Evolutionary conservation across 2,113 vertebrate species (phyloP).

Genomic region (Hyperopisus bebe): DNA sequence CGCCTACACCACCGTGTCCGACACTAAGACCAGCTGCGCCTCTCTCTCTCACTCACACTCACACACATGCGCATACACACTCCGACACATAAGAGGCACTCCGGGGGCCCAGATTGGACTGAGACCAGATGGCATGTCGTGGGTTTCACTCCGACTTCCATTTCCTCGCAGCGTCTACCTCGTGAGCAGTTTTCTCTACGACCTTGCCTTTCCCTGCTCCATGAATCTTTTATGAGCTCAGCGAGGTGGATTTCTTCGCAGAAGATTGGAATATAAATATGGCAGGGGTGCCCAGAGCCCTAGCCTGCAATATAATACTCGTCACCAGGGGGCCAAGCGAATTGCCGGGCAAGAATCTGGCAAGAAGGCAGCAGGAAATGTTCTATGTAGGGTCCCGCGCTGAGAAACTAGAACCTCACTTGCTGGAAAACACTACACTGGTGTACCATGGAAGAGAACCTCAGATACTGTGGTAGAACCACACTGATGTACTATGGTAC

Average conservation of each 20-base stretch:
- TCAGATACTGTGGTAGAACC: not conserved
- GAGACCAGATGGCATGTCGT: not conserved
- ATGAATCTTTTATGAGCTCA: conserved; percentile 72
- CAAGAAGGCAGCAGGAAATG: not conserved
- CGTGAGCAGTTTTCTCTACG: conserved; percentile 56
- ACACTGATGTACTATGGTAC: not conserved
- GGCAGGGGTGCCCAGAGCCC: conserved; percentile 53
- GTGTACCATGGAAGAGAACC: not conserved
- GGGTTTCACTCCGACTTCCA: conserved; percentile 30
- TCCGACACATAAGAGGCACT: not conserved
- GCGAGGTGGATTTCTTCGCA: conserved; percentile 61
- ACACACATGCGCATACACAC: not conserved
- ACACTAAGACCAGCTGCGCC: not conserved
- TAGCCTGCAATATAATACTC: conserved; percentile 52
- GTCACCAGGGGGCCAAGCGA: conserved; percentile 41
- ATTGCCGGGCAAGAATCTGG: not conserved
- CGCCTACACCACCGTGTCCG: not conserved
- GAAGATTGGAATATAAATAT: conserved; percentile 75
- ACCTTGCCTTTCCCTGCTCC: conserved; percentile 60
- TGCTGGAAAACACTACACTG: not conserved
- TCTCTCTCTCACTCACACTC: not conserved
- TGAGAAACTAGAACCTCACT: not conserved
- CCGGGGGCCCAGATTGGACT: not conserved
- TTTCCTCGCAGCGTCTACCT: conserved; percentile 52
- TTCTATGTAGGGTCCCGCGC: not conserved